These are phyloP conservation scores for Regulus satrapa DNA, from an alignment of 2,113 vertebrate genomes.

Conservation along the genomic window DNA sequence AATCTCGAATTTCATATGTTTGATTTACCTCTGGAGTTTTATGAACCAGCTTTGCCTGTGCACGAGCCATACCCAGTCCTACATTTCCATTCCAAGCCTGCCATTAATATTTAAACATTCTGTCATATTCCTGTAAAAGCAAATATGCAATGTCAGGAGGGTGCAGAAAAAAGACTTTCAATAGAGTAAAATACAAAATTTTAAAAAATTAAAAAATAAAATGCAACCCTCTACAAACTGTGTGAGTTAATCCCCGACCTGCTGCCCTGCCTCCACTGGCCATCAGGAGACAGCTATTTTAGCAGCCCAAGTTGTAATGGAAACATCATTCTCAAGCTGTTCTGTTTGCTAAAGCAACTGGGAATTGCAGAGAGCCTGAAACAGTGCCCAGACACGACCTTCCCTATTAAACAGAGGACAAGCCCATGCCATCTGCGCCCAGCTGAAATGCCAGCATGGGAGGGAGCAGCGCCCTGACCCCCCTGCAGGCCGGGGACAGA, in stretches of 20 bases:
- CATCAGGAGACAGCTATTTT: background rate
- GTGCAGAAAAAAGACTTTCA: background rate
- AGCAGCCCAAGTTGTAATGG: background rate
- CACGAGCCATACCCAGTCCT: background rate
- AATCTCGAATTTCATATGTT: background rate
- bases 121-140: background rate
- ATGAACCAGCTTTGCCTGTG: background rate
- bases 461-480: fast-evolving
- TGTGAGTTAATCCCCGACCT: background rate
- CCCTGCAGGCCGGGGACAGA: fast-evolving
- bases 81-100: background rate
- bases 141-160: background rate
- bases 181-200: background rate
- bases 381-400: background rate
- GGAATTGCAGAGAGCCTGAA: background rate
- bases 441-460: background rate
- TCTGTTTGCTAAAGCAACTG: background rate
- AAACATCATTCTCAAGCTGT: background rate
- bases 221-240: background rate
- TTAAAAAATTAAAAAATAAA: background rate
- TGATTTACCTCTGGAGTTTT: constrained; percentile 6
- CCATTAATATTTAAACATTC: background rate
- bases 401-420: background rate
- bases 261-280: background rate
- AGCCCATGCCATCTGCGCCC: background rate